Evolutionary conservation across 2,797 vertebrate species (phyloP), one percentile per base, ranked within the genome.

Genomic region (Perodicticus potto): DNA sequence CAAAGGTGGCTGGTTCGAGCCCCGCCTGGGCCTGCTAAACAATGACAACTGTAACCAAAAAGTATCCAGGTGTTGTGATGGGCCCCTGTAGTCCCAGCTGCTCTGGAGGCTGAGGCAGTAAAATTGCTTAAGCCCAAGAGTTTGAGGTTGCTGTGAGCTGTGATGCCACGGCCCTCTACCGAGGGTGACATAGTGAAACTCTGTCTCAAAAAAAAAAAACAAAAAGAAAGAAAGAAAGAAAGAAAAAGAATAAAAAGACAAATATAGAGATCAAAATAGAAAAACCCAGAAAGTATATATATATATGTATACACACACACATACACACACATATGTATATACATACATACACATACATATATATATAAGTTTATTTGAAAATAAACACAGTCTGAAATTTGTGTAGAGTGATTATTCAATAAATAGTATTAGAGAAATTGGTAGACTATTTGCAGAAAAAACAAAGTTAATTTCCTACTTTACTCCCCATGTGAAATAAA

Each of bases 321-420:
- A 43, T 25, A 61, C 25, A 61, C 25, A 11, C 25, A 59, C 25
- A 59, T 59, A 59, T 9, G 3, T 7, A n/a, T 59, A 6, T 59
- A 59, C 25, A 10, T 59, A 23, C 25, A 25, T 61, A 25, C 9
- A 61, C 9, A 61, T 3, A 61, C 8, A 25, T 25, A 11, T 25
- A 61, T 25, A 12, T 45, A 45, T 61, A n/a, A n/a, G 7, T 34
- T 83, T 69, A 40, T 45, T 74, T 53, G 69, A 81, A 90, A 57
- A 86, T 67, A 90, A 82, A 69, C 17, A 72, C 73, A 43, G 34
- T 19, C 25, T 95, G 27, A 93, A 90, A 74, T 86, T 49, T 74
- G 13, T 93, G n/a, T 6, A 81, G 37, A 69, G 59, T 73, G 20
- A 73, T 61, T 70, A 86, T 63, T 86, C 76, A 76, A 27, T 74